Conservation (phyloP, 2,113 vertebrate genomes). For the Equus quagga region DNA sequence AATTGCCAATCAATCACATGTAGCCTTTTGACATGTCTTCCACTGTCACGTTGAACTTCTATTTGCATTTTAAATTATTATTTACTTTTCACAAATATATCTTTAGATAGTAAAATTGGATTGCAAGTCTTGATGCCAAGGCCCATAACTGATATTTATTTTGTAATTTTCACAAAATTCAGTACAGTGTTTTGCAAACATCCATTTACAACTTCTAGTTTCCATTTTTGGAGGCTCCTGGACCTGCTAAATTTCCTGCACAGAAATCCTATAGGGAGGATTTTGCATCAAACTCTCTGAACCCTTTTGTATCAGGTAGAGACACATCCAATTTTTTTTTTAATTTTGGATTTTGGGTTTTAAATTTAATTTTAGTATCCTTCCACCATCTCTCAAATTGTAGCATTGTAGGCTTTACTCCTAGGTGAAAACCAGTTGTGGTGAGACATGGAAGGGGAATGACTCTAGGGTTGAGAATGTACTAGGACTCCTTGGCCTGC, state of each 20-base stretch:
- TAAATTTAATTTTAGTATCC: background rate
- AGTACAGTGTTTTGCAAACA: background rate
- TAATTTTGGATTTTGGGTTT: background rate
- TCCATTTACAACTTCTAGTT: background rate
- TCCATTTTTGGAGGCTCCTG: background rate
- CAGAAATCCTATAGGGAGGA: background rate
- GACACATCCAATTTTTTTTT: background rate
- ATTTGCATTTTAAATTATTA: constrained; percentile 17
- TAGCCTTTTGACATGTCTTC: background rate
- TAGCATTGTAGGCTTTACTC: background rate
- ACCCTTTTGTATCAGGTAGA: background rate
- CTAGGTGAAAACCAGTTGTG: background rate
- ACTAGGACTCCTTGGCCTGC: background rate
- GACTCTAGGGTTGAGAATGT: background rate
- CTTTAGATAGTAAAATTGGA: background rate
- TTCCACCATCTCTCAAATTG: background rate
- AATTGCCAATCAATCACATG: background rate
- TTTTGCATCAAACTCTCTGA: background rate
- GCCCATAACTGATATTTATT: background rate
- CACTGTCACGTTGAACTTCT: background rate
- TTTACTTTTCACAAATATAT: constrained; percentile 1
- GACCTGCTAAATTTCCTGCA: background rate
- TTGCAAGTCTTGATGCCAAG: background rate
- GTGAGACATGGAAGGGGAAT: background rate
- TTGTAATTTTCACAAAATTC: background rate